These are phyloP conservation scores for Holcopasites calliopsidis DNA, from an alignment of 1,140 invertebrate species.

Conservation along the genomic window DNA sequence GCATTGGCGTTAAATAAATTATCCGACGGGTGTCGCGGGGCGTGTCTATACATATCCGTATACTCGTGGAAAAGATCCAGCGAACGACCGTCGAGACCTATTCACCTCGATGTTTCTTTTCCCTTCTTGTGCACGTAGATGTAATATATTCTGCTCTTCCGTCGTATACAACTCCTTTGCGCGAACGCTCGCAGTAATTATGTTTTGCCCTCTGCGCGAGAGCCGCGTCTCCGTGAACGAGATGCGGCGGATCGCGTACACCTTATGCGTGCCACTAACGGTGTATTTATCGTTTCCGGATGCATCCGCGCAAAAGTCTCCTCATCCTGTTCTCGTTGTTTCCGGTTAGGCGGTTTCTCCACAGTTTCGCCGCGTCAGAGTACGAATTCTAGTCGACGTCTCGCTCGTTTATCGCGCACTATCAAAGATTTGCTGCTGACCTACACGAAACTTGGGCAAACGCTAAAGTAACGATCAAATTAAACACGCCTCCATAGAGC, in stretches of 20 bases:
- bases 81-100: conserved; percentile 21
- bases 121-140: conserved; percentile 17
- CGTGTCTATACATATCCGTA: background rate
- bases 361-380: background rate
- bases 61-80: background rate
- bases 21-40: background rate
- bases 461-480: conserved; percentile 24
- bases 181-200: conserved; percentile 44
- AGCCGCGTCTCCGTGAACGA: conserved; percentile 12
- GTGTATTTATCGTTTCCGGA: conserved; percentile 67
- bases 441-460: background rate
- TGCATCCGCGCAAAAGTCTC: conserved; percentile 21
- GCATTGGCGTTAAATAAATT: conserved; percentile 10
- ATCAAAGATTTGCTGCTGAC: background rate
- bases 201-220: conserved; percentile 43
- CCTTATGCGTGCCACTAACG: conserved; percentile 16
- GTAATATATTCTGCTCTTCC: conserved; percentile 49
- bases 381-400: background rate
- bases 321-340: background rate
- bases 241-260: conserved; percentile 7
- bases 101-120: conserved; percentile 35
- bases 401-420: background rate
- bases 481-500: conserved; percentile 8
- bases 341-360: conserved; percentile 3
- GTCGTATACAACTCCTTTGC: conserved; percentile 21